These are phyloP conservation scores for Lycorma delicatula DNA, from an alignment of 1,140 invertebrate genomes.

Conservation along the genomic window DNA sequence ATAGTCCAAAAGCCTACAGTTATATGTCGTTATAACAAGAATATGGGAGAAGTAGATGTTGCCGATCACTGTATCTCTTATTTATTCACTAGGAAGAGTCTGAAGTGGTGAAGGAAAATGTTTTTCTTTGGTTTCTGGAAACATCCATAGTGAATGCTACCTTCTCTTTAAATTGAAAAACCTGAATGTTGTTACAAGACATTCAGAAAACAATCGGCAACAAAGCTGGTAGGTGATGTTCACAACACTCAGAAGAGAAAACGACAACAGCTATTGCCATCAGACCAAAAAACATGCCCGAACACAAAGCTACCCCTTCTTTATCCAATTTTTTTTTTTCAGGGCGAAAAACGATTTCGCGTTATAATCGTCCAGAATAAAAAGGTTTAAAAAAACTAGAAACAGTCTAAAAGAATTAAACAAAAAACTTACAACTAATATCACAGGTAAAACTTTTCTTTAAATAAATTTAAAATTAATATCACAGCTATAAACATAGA, in stretches of 20 bases:
- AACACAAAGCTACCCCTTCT: background rate
- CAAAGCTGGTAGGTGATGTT: constrained; percentile 5
- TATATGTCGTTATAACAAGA: background rate
- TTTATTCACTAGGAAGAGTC: background rate
- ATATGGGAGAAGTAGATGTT: constrained; percentile 3
- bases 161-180: background rate
- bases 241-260: constrained; percentile 7
- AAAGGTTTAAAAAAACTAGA: too few species aligned
- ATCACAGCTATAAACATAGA: too few species aligned
- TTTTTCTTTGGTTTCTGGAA: constrained; percentile 12
- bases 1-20: too few species aligned
- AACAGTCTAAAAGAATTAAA: too few species aligned
- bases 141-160: constrained; percentile 10
- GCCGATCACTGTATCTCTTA: background rate
- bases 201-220: background rate
- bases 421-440: too few species aligned
- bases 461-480: too few species aligned
- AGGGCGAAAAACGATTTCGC: too few species aligned
- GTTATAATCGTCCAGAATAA: too few species aligned
- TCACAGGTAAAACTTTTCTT: too few species aligned
- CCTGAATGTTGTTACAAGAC: background rate
- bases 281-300: background rate
- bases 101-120: constrained; percentile 9
- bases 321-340: too few species aligned
- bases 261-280: background rate